Base-by-base conservation (phyloP, 2,797 vertebrate genomes). In the Rhinatrema bivittatum region DNA sequence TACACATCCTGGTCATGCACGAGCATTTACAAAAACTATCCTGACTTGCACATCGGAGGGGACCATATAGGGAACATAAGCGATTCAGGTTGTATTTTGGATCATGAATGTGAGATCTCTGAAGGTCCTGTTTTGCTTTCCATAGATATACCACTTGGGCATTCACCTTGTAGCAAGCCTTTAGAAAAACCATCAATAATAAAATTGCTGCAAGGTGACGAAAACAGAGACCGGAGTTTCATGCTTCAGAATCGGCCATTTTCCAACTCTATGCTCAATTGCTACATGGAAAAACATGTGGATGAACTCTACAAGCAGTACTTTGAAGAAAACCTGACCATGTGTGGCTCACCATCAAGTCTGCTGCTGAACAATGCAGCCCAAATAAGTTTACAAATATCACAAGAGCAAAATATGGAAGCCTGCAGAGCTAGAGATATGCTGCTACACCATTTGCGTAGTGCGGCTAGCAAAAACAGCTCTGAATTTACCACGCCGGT, bases 261-360 rank as follows among this genome's bases (percentile, higher is more conserved):
- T 29, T 90, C 90, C 8, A 91, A 86, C 72, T 95, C 90, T 0
- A 6, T 70, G 23, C 78, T 97, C 51, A 94, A 93, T 15, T 81
- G 71, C 13, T 84, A 92, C 32, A 68, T 95, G 74, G 91, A 91
- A 31, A 81, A 72, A 23, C 86, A 94, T 60, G 67, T 95, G 29
- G 72, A 81, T 6, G 87, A 96, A 66, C 74, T 95, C 13, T 94
- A 94, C 37, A 85, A 92, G 43, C 77, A 90, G 50, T 79, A 93
- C 49, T 76, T 93, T 64, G 89, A 91, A 26, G 92, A 96, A 46
- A 87, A 79, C 51, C 49, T 93, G 56, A 81, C 80, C 25, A 75
- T 78, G 2, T 79, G 70, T 29, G 42, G 40, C 8, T 85, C 79
- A 12, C 52, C 73, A 38, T 83, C 45, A 53, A 75, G 69, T 10